These are phyloP conservation scores for Albula goreensis DNA, from an alignment of 2,113 vertebrate species.

Conservation along the genomic window DNA sequence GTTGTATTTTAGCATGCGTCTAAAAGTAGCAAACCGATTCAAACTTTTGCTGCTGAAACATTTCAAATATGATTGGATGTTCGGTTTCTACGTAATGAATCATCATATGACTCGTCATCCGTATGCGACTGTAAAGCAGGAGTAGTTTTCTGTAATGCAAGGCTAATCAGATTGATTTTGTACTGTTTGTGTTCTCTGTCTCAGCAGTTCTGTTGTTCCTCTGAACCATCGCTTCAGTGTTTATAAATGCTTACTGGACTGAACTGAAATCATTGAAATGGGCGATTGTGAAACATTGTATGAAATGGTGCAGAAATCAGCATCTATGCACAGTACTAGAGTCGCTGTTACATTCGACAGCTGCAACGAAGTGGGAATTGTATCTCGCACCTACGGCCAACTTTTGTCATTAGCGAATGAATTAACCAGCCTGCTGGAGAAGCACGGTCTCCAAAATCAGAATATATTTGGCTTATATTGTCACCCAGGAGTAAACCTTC, in stretches of 20 bases:
- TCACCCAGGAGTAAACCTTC: slow-evolving; percentile 75
- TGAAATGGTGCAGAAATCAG: slow-evolving; percentile 70
- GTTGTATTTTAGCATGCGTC: too few species aligned
- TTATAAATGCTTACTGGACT: not conserved
- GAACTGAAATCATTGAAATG: not conserved
- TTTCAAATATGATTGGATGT: slow-evolving; percentile 50
- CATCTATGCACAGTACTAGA: slow-evolving; percentile 51
- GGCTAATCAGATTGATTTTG: not conserved
- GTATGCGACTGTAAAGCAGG: not conserved
- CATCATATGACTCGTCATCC: not conserved
- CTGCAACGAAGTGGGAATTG: slow-evolving; percentile 40
- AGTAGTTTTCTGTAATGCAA: too few species aligned
- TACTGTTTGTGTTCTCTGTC: not conserved
- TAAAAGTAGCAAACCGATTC: slow-evolving; percentile 19
- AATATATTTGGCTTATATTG: slow-evolving; percentile 81
- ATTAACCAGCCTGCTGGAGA: slow-evolving; percentile 67
- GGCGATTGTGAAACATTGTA: slow-evolving; percentile 61
- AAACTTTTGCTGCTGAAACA: slow-evolving; percentile 22
- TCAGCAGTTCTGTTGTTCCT: not conserved
- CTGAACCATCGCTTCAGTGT: not conserved
- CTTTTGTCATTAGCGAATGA: slow-evolving; percentile 58
- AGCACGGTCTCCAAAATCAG: slow-evolving; percentile 46
- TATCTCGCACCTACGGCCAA: slow-evolving; percentile 61
- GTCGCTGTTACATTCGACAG: slow-evolving; percentile 77
- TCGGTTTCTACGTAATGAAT: slow-evolving; percentile 30